Evolutionary conservation across 2,113 vertebrate species (phyloP), one percentile per base, ranked within the genome.

Genomic region (Oncorhynchus masou): DNA sequence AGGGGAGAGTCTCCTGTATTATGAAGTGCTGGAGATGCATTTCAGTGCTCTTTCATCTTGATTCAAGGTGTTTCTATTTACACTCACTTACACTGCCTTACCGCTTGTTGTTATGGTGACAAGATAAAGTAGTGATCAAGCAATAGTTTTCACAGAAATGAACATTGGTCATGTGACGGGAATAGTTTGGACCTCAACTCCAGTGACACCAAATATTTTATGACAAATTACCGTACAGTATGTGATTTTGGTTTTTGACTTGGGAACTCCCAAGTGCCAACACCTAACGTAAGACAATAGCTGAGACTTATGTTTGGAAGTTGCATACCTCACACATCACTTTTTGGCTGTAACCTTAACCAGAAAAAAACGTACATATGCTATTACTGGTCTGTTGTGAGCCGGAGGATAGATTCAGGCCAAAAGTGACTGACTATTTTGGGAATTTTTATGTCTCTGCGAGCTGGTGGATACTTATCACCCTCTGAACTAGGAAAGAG

Each of bases 61-160:
- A 82, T 51, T 84, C 60, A 74, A 81, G 75, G 81, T 80, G 75
- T 86, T 88, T 84, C 83, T 84, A 69, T 90, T 89, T 82, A 73
- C 51, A 54, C 12, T 54, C 16, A 19, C 49, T 51, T 16, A 39
- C 70, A 84, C 81, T 75, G 78, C 25, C 15, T 29, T 67, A 84
- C 74, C 66, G 68, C 39, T 51, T 16, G 2, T 45, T 9, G 75
- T 80, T 27, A 49, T 74, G 9, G 31, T 77, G 76, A 57, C 71
- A 82, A 77, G 83, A 71, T 77, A 74, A 81, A 79, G 68, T 77
- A 74, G 80, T 74, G 69, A 84, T 74, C 81, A 82, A 84, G 76
- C 78, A 75, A 65, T 48, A 64, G 22, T 82, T 68, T 25, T 64
- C n/a, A 64, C 22, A 45, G 9, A 45, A 3, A 45, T 45, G 0